A percentile compares a stretch with the other conserved stretches of the same genome.
Conservation (phyloP, 2,888 invertebrate genomes). For the Pyrochroa serraticornis region DNA sequence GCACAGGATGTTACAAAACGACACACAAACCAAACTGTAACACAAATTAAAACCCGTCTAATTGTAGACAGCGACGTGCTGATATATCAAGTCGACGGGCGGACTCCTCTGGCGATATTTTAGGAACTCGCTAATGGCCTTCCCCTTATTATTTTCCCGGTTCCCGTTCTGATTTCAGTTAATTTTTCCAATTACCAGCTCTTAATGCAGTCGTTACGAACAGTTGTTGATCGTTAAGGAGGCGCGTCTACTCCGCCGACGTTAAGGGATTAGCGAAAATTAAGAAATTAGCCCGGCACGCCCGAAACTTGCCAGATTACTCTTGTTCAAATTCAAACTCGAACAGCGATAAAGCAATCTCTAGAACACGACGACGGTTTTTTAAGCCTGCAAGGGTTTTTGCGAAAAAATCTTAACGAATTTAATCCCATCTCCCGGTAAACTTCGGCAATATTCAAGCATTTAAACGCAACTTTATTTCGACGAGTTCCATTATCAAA, state of each 20-base stretch:
- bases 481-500: too few species aligned
- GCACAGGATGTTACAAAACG: constrained; percentile 6
- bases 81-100: constrained; percentile 21
- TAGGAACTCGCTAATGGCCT: constrained; percentile 39
- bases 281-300: constrained; percentile 36
- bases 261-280: constrained; percentile 41
- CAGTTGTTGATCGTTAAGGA: constrained; percentile 49
- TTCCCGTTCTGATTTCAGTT: constrained; percentile 41
- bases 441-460: too few species aligned
- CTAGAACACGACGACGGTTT: too few species aligned
- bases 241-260: constrained; percentile 37
- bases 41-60: constrained; percentile 32
- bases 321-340: constrained; percentile 16
- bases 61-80: constrained; percentile 33
- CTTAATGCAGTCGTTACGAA: constrained; percentile 49
- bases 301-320: constrained; percentile 10
- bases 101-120: constrained; percentile 33
- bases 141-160: constrained; percentile 39
- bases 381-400: too few species aligned
- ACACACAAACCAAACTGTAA: constrained; percentile 22
- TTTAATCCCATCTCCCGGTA: too few species aligned
- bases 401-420: too few species aligned
- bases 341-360: constrained; percentile 8
- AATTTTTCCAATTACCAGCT: constrained; percentile 50
- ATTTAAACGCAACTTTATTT: too few species aligned